These are phyloP conservation scores for Scytalopus superciliaris DNA, from an alignment of 2,113 vertebrate genomes.

Conservation along the genomic window DNA sequence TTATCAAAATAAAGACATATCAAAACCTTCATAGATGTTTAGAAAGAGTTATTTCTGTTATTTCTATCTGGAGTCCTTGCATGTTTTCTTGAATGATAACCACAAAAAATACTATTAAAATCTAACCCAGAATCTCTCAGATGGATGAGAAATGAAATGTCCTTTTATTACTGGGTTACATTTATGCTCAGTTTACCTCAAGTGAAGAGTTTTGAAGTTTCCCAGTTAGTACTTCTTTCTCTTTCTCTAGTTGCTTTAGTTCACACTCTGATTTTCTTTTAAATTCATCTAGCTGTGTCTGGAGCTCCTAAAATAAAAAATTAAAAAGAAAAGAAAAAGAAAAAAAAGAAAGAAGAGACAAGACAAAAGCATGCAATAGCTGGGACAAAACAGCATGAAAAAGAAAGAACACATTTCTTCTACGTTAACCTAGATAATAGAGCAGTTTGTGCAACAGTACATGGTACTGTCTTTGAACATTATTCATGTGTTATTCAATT, in stretches of 20 bases:
- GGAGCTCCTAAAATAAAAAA: constrained; percentile 68
- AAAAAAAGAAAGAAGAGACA: neutral
- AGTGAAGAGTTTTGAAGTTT: constrained; percentile 82
- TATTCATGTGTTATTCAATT: neutral
- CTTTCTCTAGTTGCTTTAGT: constrained; percentile 78
- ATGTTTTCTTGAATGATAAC: neutral
- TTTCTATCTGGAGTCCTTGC: neutral
- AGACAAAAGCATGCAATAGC: neutral
- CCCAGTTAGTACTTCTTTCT: constrained; percentile 77
- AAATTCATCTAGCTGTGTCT: constrained; percentile 81
- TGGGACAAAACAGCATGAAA: neutral
- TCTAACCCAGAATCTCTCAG: neutral
- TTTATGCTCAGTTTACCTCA: constrained; percentile 76
- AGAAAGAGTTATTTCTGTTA: neutral
- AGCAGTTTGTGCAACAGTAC: neutral
- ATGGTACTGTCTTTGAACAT: neutral
- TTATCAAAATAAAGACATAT: neutral
- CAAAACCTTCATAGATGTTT: neutral
- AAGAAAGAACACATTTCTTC: neutral
- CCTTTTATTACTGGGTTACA: neutral
- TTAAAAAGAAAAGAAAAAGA: too few relatives aligned
- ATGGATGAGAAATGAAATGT: neutral
- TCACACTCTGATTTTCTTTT: constrained; percentile 79
- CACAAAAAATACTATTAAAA: neutral
- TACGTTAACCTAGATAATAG: neutral